Conservation (phyloP, 1,140 invertebrate species). For the Archegozetes longisetosus region DNA sequence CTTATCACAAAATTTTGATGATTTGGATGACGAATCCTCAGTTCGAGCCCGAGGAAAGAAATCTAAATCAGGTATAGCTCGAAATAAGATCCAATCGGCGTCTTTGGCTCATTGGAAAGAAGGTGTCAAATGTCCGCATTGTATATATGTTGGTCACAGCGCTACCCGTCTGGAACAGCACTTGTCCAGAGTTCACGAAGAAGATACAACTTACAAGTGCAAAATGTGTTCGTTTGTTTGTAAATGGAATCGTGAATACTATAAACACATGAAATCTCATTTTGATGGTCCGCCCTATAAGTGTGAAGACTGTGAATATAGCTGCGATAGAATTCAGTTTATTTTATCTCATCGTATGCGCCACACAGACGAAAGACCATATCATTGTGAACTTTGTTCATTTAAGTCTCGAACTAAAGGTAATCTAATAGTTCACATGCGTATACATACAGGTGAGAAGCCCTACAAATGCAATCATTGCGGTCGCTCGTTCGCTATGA, state of each 20-base stretch:
- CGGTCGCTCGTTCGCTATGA: constrained; percentile 37
- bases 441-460: constrained; percentile 32
- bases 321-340: constrained; percentile 35
- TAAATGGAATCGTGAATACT: constrained; percentile 44
- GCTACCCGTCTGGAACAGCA: no score
- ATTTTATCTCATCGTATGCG: constrained; percentile 37
- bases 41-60: background rate
- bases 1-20: no score
- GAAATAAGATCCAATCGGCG: background rate
- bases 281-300: constrained; percentile 44
- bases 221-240: constrained; percentile 44
- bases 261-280: constrained; percentile 44
- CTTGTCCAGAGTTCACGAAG: constrained; percentile 33
- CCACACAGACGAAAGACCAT: constrained; percentile 38
- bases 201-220: constrained; percentile 43
- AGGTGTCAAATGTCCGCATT: constrained; percentile 35
- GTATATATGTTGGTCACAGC: no score
- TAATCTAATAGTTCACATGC: constrained; percentile 33
- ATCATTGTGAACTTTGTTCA: constrained; percentile 33
- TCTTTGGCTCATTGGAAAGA: constrained; percentile 21
- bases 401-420: constrained; percentile 32
- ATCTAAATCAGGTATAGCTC: background rate
- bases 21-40: no score
- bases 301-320: constrained; percentile 43
- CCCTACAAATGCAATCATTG: constrained; percentile 33